These are phyloP conservation scores for Lordiphosa andalusiaca DNA, from an alignment of 2,888 invertebrate genomes.

Conservation along the genomic window DNA sequence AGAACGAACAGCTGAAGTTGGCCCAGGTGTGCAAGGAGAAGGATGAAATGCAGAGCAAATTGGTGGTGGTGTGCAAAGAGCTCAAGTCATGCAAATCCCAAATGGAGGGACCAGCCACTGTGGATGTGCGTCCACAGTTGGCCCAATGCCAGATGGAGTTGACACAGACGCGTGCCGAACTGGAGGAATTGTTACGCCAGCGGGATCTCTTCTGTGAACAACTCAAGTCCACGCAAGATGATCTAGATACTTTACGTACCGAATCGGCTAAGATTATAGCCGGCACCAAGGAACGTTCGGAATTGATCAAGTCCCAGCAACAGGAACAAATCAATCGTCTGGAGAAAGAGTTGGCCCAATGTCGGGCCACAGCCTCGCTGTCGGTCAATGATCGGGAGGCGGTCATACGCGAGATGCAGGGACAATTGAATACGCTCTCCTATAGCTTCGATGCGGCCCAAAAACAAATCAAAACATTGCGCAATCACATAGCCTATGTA, in stretches of 20 bases:
- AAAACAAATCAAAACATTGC: constrained; percentile 79
- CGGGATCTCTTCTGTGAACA: constrained; percentile 76
- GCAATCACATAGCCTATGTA: constrained; percentile 78
- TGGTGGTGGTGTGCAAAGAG: constrained; percentile 77
- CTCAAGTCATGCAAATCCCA: constrained; percentile 68
- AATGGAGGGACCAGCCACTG: constrained; percentile 35
- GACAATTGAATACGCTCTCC: constrained; percentile 77
- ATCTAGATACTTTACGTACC: constrained; percentile 77
- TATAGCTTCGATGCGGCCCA: constrained; percentile 79
- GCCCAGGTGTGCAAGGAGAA: constrained; percentile 75
- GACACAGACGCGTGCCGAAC: constrained; percentile 52
- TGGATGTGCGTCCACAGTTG: constrained; percentile 69
- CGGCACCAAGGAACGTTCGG: constrained; percentile 77
- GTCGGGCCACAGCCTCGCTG: constrained; percentile 77
- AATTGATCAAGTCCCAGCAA: constrained; percentile 65
- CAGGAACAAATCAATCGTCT: constrained; percentile 76
- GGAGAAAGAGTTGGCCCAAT: constrained; percentile 79
- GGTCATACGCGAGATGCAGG: constrained; percentile 79
- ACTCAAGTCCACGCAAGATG: constrained; percentile 71
- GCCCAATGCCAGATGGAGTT: constrained; percentile 71
- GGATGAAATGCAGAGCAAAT: constrained; percentile 75
- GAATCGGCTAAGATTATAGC: constrained; percentile 79
- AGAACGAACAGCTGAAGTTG: constrained; percentile 78
- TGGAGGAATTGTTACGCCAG: constrained; percentile 72
- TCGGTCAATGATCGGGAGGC: constrained; percentile 79